Base-by-base conservation (phyloP, 2,888 invertebrate genomes). In the Pristionchus fissidentatus region DNA sequence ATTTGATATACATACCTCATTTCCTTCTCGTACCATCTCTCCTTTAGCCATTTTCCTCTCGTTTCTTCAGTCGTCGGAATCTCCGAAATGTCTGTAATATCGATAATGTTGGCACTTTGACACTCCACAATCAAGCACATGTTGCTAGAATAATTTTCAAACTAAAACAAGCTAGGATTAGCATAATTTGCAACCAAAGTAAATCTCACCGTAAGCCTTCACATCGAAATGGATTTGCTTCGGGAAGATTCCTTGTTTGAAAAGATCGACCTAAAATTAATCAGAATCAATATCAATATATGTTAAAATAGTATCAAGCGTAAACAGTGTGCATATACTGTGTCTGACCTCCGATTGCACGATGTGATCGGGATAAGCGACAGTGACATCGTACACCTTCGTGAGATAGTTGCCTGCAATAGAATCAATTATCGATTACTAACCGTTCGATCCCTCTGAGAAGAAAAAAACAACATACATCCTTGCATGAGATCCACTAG, bases 371-470 rank as follows among this genome's bases (percentile, higher is more conserved):
- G 96, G 95, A 93, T 96, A 96, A 0, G 95, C 95, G 15, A 96
- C 94, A 0, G 96, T 96, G 87, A 96, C 94, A 92, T 96, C 96
- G 92, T 96, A 96, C 15, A 96, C 94, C 0, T 60, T 38, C 26
- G 41, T 29, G 15, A 77, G 75, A 38, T 83, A 83, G 35, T 83
- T 77, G 29, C 60, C 83, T 83, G 83, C 1, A 83, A n/a, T 26
- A 5, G 73, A 13, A 49, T 49, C 49, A 46, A 26, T 75, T 22
- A 73, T 29, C 19, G 5, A 10, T 66, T 35, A 38, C 29, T 4
- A 10, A 22, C 43, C 32, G 26, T 32, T 82, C 83, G 7, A 73
- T n/a, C 19, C 13, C 62, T 43, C 7, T 41, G 8, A 26, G 52
- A 3, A n/a, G 1, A 26, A 80, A 41, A 35, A 81, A 52, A 26